Conservation (phyloP, 2,888 invertebrate species). For the Himalopsyche anomala region DNA sequence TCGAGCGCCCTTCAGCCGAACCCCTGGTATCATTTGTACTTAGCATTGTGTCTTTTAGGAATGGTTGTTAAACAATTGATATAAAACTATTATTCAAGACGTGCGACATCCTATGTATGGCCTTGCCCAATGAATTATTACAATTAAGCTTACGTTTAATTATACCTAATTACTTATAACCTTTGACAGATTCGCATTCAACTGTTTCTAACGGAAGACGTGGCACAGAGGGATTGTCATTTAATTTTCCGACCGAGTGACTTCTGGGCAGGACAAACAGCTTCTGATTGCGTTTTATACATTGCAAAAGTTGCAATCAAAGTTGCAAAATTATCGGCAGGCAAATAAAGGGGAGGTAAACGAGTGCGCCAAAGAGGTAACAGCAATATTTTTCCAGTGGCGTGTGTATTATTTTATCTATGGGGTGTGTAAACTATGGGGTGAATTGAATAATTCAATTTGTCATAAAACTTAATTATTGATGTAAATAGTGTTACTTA, state of each 20-base stretch:
- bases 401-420: not conserved
- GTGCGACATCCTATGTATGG: too few species aligned
- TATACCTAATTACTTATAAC: not conserved
- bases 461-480: too few species aligned
- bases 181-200: constrained; percentile 14
- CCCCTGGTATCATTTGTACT: too few species aligned
- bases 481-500: too few species aligned
- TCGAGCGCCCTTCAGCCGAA: too few species aligned
- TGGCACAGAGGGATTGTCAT: constrained; percentile 21
- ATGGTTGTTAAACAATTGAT: too few species aligned
- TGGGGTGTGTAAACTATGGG: too few species aligned
- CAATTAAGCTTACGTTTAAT: not conserved
- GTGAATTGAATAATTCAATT: too few species aligned
- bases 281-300: constrained; percentile 50
- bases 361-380: not conserved
- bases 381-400: constrained; percentile 13
- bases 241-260: not conserved
- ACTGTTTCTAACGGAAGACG: not conserved
- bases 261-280: constrained; percentile 47
- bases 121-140: too few species aligned
- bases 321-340: constrained; percentile 52
- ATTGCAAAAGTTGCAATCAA: constrained; percentile 47
- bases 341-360: constrained; percentile 48
- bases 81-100: too few species aligned
- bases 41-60: too few species aligned